Evolutionary conservation across 2,888 invertebrate genomes (phyloP).

Genomic region (Mythimna impura): DNA sequence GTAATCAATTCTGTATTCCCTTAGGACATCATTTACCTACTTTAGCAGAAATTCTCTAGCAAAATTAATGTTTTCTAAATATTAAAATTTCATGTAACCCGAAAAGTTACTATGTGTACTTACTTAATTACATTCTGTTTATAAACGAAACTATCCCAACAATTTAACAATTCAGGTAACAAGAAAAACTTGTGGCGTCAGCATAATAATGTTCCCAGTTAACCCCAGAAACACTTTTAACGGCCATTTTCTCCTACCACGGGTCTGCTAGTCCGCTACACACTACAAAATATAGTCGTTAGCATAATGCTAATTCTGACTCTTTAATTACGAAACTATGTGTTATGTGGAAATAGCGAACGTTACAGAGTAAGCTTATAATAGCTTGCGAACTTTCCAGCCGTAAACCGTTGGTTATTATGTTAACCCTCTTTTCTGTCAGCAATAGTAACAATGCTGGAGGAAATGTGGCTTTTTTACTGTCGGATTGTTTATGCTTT

Average conservation of each 20-base stretch:
- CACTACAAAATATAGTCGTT: slow-evolving; percentile 70
- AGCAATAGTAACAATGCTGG: slow-evolving; percentile 57
- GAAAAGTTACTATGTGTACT: slow-evolving; percentile 28
- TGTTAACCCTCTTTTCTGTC: slow-evolving; percentile 61
- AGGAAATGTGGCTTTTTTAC: slow-evolving; percentile 55
- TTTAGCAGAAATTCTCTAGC: background rate
- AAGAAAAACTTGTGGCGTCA: slow-evolving; percentile 48
- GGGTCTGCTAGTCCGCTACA: slow-evolving; percentile 53
- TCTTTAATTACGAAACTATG: slow-evolving; percentile 73
- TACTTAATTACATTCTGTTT: slow-evolving; percentile 33
- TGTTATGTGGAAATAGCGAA: slow-evolving; percentile 64
- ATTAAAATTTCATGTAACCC: slow-evolving; percentile 14
- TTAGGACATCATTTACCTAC: background rate
- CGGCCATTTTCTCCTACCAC: slow-evolving; percentile 53
- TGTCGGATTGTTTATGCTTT: slow-evolving; percentile 53
- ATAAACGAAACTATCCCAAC: slow-evolving; percentile 42
- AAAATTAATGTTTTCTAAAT: slow-evolving; percentile 15
- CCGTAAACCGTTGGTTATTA: slow-evolving; percentile 56
- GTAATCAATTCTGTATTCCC: background rate
- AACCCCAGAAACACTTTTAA: slow-evolving; percentile 63
- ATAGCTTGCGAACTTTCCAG: slow-evolving; percentile 60
- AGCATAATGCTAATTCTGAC: slow-evolving; percentile 72
- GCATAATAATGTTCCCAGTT: slow-evolving; percentile 53
- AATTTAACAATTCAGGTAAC: slow-evolving; percentile 56
- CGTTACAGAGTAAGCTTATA: slow-evolving; percentile 65